Evolutionary conservation across 2,888 invertebrate genomes (phyloP), one percentile per base, ranked within the genome.

Genomic region (Acanthosepion esculentum): DNA sequence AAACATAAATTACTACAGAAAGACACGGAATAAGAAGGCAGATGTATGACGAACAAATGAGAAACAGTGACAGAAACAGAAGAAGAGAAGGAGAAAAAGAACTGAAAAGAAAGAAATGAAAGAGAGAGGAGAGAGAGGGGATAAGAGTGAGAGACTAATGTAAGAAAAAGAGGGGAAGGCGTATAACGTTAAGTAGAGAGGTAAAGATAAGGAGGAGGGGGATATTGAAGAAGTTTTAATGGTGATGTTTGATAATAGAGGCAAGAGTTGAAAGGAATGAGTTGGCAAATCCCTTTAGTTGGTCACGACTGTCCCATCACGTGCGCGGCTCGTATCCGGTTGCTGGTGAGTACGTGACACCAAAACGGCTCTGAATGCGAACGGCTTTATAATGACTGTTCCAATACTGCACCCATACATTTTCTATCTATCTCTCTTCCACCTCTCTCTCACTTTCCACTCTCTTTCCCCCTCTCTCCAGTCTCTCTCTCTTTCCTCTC

Each of bases 231-330:
- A n/a, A 29, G 78, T 29, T 78, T 78, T 78, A 29, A 59, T 59
- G 59, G 59, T 20, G 23, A n/a, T n/a, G 78, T 78, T 29, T n/a
- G 29, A 78, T 78, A n/a, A 78, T 78, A n/a, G 78, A n/a, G 78
- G n/a, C n/a, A 78, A 78, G 78, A n/a, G 78, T n/a, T 78, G 78
- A 78, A 78, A n/a, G 78, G 78, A 78, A 78, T 78, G 78, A 15
- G 78, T n/a, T 78, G 10, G 78, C 15, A 78, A 15, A 78, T 78
- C 78, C 78, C 78, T 78, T 78, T 33, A 78, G 78, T 33, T 78
- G 78, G 78, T 78, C 78, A 78, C 78, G 78, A 78, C n/a, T 78
- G n/a, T 78, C 78, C 78, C 78, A 33, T n/a, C 78, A 78, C n/a
- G 78, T 78, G 78, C 78, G 78, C n/a, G 78, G 78, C 78, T 78